Evolutionary conservation across 2,888 invertebrate species (phyloP), one percentile per base, ranked within the genome.

Genomic region (Lochmaea capreae): DNA sequence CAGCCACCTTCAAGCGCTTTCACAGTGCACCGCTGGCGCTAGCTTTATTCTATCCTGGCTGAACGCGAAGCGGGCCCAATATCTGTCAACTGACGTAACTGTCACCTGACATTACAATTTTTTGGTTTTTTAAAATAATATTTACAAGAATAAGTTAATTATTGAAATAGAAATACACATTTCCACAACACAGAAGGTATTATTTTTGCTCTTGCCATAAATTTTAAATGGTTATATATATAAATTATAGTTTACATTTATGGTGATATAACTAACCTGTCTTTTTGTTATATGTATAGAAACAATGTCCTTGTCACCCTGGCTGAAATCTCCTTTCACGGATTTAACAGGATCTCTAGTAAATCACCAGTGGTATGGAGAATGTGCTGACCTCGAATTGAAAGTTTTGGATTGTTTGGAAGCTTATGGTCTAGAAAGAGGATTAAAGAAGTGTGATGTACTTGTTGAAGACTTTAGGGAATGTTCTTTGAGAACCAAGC

Each of bases 371-470:
- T 87, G 90, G 82, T 87, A 90, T 81, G 91, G 91, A 26, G 84
- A 86, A 33, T 96, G 95, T 83, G 91, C 90, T 49, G 88, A 90
- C 72, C 87, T 93, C 79, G 95, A 95, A 87, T 87, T 92, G 84
- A 89, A 90, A 43, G 90, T 91, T 82, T 90, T 93, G 87, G 93
- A 95, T 78, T 96, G 95, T 82, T 83, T 95, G 65, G 95, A 95
- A 83, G 95, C 94, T 3, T 95, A 95, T 79, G 96, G 95, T 1
- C 80, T 91, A 11, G 90, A 91, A n/a, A 88, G 89, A 57, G 93
- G 93, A 0, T 80, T 87, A 49, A 82, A 82, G n/a, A 91, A 92
- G 83, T 96, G 96, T 84, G 83, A 86, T 5, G 85, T 88, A 67
- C 84, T 93, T 9, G 89, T 93, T 71, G 88, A 89, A 0, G 95